Evolutionary conservation across 2,888 invertebrate genomes (phyloP).

Genomic region (Mellilla xanthometata): DNA sequence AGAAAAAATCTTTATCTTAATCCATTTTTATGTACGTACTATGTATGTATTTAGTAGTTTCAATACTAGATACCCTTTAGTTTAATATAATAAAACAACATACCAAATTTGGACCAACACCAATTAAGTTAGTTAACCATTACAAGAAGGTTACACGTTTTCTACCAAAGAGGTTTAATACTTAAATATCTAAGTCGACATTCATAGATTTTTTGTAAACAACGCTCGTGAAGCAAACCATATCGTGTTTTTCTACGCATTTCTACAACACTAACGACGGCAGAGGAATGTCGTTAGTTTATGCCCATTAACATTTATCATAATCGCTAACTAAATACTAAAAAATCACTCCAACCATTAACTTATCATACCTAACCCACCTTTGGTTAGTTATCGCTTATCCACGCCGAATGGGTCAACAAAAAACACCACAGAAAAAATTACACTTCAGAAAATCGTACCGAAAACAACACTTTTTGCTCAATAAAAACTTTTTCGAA

Average conservation of each 20-base stretch:
- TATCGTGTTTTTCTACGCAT: slow-evolving; percentile 18
- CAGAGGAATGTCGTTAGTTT: slow-evolving; percentile 20
- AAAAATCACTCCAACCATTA: slow-evolving; percentile 42
- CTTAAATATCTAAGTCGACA: too few species aligned
- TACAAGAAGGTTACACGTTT: too few species aligned
- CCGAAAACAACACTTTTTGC: background rate
- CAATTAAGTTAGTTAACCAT: too few species aligned
- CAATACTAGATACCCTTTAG: too few species aligned
- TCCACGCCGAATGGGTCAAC: slow-evolving; percentile 26
- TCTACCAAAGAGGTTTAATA: too few species aligned
- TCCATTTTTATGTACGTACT: too few species aligned
- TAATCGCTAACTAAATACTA: slow-evolving; percentile 35
- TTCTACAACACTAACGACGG: slow-evolving; percentile 19
- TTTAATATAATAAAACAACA: too few species aligned
- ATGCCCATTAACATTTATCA: slow-evolving; percentile 38
- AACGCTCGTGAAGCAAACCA: background rate
- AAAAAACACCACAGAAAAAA: slow-evolving; percentile 30
- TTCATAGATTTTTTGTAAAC: slow-evolving; percentile 17
- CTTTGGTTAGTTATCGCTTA: slow-evolving; percentile 36
- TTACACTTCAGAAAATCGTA: slow-evolving; percentile 14
- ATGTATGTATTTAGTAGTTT: too few species aligned
- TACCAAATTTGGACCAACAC: too few species aligned
- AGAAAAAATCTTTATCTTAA: too few species aligned
- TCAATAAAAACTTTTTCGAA: slow-evolving; percentile 20
- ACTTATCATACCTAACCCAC: slow-evolving; percentile 35